Evolutionary conservation across 2,797 vertebrate genomes (phyloP).

Genomic region (Lemur catta): DNA sequence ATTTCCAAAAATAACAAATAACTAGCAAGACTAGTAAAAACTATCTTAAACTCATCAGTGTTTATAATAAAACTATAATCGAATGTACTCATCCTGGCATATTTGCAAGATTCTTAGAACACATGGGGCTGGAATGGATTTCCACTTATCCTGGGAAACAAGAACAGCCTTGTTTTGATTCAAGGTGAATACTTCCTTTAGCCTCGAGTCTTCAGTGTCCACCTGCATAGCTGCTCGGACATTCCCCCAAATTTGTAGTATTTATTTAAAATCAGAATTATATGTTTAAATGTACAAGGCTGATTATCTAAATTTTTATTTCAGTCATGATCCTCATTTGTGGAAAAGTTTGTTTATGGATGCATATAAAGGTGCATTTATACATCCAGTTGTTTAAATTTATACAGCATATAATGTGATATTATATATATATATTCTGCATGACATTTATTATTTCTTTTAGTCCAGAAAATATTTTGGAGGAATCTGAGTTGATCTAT

Average conservation of each 20-base stretch:
- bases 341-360: neutral
- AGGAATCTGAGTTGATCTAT: slow-evolving; percentile 39
- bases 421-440: neutral
- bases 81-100: slow-evolving; percentile 68
- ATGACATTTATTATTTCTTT: slow-evolving; percentile 45
- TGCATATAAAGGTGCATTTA: neutral
- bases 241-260: slow-evolving; percentile 64
- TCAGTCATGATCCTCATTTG: neutral
- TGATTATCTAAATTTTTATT: slow-evolving; percentile 55
- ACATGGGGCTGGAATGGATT: slow-evolving; percentile 60
- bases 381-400: slow-evolving; percentile 28
- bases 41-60: slow-evolving; percentile 57
- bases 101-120: slow-evolving; percentile 76
- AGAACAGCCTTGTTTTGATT: slow-evolving; percentile 77
- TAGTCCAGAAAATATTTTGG: slow-evolving; percentile 51
- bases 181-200: slow-evolving; percentile 77
- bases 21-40: neutral
- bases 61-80: slow-evolving; percentile 73
- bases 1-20: slow-evolving; percentile 42
- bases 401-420: neutral
- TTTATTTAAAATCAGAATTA: slow-evolving; percentile 72
- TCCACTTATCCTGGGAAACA: slow-evolving; percentile 76
- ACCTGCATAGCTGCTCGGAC: slow-evolving; percentile 78
- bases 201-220: slow-evolving; percentile 76
- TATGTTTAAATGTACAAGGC: slow-evolving; percentile 51